Conservation (phyloP, 2,888 invertebrate species). For the Drosophila subquinaria region DNA sequence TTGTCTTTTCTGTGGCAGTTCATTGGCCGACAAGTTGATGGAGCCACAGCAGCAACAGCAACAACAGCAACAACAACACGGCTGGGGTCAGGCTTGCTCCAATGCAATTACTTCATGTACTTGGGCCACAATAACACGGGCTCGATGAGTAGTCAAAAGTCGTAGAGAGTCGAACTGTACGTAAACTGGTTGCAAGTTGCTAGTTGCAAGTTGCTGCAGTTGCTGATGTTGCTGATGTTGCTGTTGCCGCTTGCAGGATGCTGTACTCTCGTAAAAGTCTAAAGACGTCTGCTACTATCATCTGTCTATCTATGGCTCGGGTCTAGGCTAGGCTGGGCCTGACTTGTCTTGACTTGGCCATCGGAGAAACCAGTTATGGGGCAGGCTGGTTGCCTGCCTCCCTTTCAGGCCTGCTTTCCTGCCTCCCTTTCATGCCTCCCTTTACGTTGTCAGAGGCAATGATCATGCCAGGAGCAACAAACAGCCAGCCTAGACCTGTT, state of each 20-base stretch:
- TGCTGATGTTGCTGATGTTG: conserved; percentile 17
- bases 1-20: conserved; percentile 74
- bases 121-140: conserved; percentile 75
- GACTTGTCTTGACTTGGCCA: conserved; percentile 18
- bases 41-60: conserved; percentile 41
- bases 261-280: conserved; percentile 37
- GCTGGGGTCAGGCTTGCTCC: conserved; percentile 56
- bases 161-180: conserved; percentile 65
- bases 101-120: conserved; percentile 81
- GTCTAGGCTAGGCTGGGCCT: conserved; percentile 34
- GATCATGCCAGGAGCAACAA: conserved; percentile 68
- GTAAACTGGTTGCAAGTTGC: conserved; percentile 73
- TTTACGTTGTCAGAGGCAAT: conserved; percentile 57
- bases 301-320: conserved; percentile 71
- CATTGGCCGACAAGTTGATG: conserved; percentile 68
- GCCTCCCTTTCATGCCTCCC: conserved; percentile 36
- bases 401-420: neutral
- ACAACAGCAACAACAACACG: conserved; percentile 49
- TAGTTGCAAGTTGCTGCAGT: conserved; percentile 10
- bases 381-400: conserved; percentile 65
- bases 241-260: conserved; percentile 34
- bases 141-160: conserved; percentile 55
- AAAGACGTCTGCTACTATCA: conserved; percentile 50
- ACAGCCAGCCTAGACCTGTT: conserved; percentile 71
- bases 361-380: conserved; percentile 69